Percentiles rank a stretch among this genome's conserved stretches.
phyloP scores from a whole-genome alignment of 1,140 invertebrate genomes.

The Drosophila erecta region DNA sequence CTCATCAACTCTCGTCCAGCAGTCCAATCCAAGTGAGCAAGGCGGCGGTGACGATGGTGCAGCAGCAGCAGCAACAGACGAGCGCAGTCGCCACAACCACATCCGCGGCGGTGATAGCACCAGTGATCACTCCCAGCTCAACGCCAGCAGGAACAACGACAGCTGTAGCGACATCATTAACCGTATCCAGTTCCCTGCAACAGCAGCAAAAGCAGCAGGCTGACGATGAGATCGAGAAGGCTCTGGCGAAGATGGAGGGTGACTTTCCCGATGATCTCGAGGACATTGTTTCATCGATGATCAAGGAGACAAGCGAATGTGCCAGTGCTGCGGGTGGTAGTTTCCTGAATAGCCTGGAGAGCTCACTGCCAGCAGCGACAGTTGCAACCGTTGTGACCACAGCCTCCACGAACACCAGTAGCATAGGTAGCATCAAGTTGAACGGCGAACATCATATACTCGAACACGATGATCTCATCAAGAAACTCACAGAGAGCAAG shows the following conservation, averaged over 20 bases:
- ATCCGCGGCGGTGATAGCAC: conserved; percentile 1
- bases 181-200: conserved; percentile 83
- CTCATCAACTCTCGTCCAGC: conserved; percentile 90
- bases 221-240: conserved; percentile 88
- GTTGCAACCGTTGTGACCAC: conserved; percentile 14
- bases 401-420: conserved; percentile 24
- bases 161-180: conserved; percentile 4
- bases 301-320: conserved; percentile 45
- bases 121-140: conserved; percentile 14
- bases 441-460: conserved; percentile 75
- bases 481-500: conserved; percentile 69
- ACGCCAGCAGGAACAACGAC: conserved; percentile 5
- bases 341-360: conserved; percentile 26
- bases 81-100: conserved; percentile 1
- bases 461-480: conserved; percentile 81
- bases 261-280: conserved; percentile 76
- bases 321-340: conserved; percentile 7
- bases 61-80: conserved; percentile 8
- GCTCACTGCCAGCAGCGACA: conserved; percentile 22
- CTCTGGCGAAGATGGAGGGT: conserved; percentile 88
- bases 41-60: conserved; percentile 18
- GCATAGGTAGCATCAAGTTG: conserved; percentile 46
- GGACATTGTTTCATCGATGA: conserved; percentile 54
- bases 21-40: conserved; percentile 75
- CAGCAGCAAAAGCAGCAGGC: conserved; percentile 58